These are phyloP conservation scores for Hydriomena furcata DNA, from an alignment of 2,888 invertebrate species.

Conservation along the genomic window DNA sequence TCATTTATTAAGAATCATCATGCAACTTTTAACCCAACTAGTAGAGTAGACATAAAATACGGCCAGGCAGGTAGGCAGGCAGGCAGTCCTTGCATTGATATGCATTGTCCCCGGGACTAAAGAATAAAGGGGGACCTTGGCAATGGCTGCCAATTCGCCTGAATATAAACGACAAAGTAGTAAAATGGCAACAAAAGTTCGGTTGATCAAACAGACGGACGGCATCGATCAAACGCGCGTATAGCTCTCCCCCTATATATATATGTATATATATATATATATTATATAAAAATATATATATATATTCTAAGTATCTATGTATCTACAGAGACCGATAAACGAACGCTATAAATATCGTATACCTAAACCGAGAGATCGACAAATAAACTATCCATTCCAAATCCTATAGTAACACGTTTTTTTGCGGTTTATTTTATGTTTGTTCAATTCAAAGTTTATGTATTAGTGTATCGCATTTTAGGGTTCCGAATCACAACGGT, in stretches of 20 bases:
- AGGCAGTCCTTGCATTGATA: no score
- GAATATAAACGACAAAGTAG: conserved; percentile 20
- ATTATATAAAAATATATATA: no score
- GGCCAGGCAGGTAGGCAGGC: no score
- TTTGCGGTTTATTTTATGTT: background rate
- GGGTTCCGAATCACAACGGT: no score
- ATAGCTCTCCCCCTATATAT: no score
- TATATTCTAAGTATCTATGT: no score
- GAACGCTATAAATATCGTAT: conserved; percentile 14
- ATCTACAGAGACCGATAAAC: conserved; percentile 6
- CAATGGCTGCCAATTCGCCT: conserved; percentile 34
- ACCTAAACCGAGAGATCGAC: conserved; percentile 17
- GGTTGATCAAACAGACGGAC: conserved; percentile 37
- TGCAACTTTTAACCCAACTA: no score
- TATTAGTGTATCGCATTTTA: background rate
- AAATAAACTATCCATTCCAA: conserved; percentile 16
- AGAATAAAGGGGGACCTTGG: conserved; percentile 39
- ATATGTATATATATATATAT: no score
- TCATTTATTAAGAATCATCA: no score
- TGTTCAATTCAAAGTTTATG: background rate
- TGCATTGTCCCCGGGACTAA: no score
- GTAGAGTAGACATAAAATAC: no score
- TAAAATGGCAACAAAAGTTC: conserved; percentile 28
- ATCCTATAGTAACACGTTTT: background rate
- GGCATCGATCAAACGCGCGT: conserved; percentile 22